A percentile compares a stretch with the other conserved stretches of the same genome.
These are phyloP conservation scores for Cosmia trapezina DNA, from an alignment of 2,888 invertebrate genomes.

Conservation along the genomic window DNA sequence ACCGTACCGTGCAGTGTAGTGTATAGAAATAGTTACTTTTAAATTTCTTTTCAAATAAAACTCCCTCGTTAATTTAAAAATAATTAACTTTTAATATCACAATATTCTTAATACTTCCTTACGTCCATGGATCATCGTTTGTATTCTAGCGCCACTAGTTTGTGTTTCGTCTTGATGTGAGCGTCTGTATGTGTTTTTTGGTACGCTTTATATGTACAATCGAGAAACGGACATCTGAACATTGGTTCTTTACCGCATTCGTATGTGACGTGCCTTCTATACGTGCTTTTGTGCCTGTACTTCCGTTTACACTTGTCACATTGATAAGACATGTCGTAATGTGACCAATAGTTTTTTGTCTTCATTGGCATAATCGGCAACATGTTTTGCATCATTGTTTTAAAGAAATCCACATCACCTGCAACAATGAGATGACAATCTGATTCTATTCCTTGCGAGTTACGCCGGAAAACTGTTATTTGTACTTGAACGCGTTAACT, in stretches of 20 bases:
- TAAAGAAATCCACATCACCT: slow-evolving; percentile 89
- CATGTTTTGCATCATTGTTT: slow-evolving; percentile 88
- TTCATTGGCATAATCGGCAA: slow-evolving; percentile 88
- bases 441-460: slow-evolving; percentile 55
- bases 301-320: slow-evolving; percentile 93
- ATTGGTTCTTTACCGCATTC: slow-evolving; percentile 92
- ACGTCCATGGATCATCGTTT: slow-evolving; percentile 76
- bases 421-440: slow-evolving; percentile 81
- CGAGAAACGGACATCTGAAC: slow-evolving; percentile 87
- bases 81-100: slow-evolving; percentile 87
- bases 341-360: slow-evolving; percentile 88
- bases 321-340: slow-evolving; percentile 86
- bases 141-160: slow-evolving; percentile 91
- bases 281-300: slow-evolving; percentile 93
- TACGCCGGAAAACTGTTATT: slow-evolving; percentile 4
- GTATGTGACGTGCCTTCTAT: slow-evolving; percentile 93
- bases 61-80: slow-evolving; percentile 62
- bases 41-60: slow-evolving; percentile 59
- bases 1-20: neutral
- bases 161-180: slow-evolving; percentile 89
- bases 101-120: slow-evolving; percentile 70
- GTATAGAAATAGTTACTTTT: neutral
- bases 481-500: slow-evolving; percentile 54
- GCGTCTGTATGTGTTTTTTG: slow-evolving; percentile 89
- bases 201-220: slow-evolving; percentile 88